Conservation (phyloP, 2,888 invertebrate species). For the Nomada fucata region DNA sequence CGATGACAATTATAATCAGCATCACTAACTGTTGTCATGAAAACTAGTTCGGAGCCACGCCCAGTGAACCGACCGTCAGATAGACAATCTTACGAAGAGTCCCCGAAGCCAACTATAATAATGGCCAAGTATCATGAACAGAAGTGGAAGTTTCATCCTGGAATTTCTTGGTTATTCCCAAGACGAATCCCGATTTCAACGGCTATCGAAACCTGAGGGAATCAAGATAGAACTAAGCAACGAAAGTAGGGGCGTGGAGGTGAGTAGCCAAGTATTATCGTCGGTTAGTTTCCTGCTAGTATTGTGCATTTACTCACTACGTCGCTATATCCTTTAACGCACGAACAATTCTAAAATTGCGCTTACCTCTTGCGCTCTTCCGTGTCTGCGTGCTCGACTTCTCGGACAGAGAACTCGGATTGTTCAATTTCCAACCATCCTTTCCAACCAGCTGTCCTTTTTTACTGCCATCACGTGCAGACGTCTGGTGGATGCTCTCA, state of each 20-base stretch:
- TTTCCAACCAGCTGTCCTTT: background rate
- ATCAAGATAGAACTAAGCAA: constrained; percentile 6
- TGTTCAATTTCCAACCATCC: constrained; percentile 21
- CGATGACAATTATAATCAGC: background rate
- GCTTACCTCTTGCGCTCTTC: constrained; percentile 14
- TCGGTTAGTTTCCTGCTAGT: constrained; percentile 36
- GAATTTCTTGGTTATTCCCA: constrained; percentile 44
- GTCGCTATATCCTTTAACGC: constrained; percentile 43
- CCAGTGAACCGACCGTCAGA: background rate
- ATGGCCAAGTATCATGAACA: constrained; percentile 38
- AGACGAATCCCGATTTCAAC: constrained; percentile 19
- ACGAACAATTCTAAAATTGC: constrained; percentile 48
- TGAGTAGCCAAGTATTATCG: constrained; percentile 46
- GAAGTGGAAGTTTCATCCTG: constrained; percentile 13
- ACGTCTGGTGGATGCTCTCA: background rate
- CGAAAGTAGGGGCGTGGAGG: constrained; percentile 7
- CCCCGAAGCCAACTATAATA: constrained; percentile 45
- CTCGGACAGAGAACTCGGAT: constrained; percentile 2
- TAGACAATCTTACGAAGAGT: background rate
- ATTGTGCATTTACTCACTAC: constrained; percentile 22
- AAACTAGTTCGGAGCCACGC: background rate
- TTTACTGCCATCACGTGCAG: background rate
- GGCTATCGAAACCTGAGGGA: constrained; percentile 31
- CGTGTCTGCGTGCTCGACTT: constrained; percentile 4
- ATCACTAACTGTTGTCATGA: too few relatives aligned